Evolutionary conservation across 1,140 invertebrate genomes (phyloP), one percentile per base, ranked within the genome.

Genomic region (Drosophila subobscura): DNA sequence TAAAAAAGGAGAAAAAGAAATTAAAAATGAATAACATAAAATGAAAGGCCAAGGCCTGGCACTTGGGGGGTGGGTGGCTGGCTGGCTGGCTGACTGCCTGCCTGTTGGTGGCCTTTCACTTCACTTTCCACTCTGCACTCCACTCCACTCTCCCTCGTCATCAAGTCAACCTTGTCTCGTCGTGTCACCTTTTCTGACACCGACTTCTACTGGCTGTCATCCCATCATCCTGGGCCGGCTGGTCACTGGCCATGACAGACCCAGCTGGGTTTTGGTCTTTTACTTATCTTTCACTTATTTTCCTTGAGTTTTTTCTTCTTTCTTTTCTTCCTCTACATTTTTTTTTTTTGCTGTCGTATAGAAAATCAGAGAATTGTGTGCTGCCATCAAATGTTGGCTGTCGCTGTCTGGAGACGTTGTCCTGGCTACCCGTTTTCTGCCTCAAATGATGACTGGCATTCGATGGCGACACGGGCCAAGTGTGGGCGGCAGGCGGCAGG

Each of bases 21-120:
- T 89, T 84, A 68, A 75, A 80, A 85, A 75, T 75, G 55, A 79
- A 89, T 83, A 77, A 79, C 63, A 81, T 61, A 54, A 73, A 89
- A 70, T 52, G 66, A 64, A 51, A 37, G 57, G 8, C 33, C 56
- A 50, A 59, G 37, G 33, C 10, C 37, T 63, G 16, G 46, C 20
- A 54, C 40, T 45, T 45, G 42, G 46, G 71, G 71, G 70, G 72
- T 54, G 66, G 44, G 7, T 20, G 16, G 16, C 16, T 20, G 16
- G 16, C 16, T 20, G 16, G 16, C 16, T 20, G 16, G 16, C 16
- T 20, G 16, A 20, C 16, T 20, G 16, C 16, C 16, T 20, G 16
- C 16, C 16, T 20, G 16, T 0, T 20, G 16, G 16, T 20, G 16
- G 16, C 16, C 14, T 60, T 27, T 46, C 8, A 20, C 16, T 20